Evolutionary conservation across 2,797 vertebrate genomes (phyloP), one percentile per base, ranked within the genome.

Genomic region (Argyrosomus regius): DNA sequence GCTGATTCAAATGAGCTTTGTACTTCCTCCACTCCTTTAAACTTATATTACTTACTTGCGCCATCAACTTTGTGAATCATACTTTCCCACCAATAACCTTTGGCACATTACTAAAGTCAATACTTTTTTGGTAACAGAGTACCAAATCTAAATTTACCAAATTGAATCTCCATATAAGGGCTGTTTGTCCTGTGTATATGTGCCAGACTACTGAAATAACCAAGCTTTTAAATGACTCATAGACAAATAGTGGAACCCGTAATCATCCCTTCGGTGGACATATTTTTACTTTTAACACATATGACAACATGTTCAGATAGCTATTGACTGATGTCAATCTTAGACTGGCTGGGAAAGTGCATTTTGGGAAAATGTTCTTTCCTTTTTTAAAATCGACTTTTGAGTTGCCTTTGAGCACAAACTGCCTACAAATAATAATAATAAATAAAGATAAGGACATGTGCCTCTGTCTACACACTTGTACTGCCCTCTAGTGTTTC

Each of bases 401-500:
- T 3, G 54, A 68, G 11, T 8, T 63, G 43, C 12, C 8, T 3
- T 43, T 35, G 41, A 41, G 45, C 18, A 58, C 46, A 3, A 58
- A 17, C 4, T 46, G 17, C 22, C 26, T 14, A n/a, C 22, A 22
- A 2, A 35, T 8, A 39, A 39, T 2, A 6, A 31, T 31, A 31
- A n/a, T 6, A 22, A 16, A 28, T 39, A n/a, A 6, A n/a, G 9
- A 61, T 16, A 13, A 12, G 14, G 8, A 17, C 63, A 67, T 1
- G 1, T 45, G 18, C 41, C 7, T 48, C 14, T 41, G 10, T n/a
- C 6, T n/a, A 13, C 61, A 65, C 17, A 70, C 41, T 24, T 43
- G 14, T 48, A 73, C 69, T 83, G 82, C 83, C 83, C 80, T 69
- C 85, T 81, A 46, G 79, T 88, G 88, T 75, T 76, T 24, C 0